A percentile compares a stretch with the other conserved stretches of the same genome.
Evolutionary conservation across 2,888 invertebrate genomes (phyloP).

Genomic region (Euphydryas editha): DNA sequence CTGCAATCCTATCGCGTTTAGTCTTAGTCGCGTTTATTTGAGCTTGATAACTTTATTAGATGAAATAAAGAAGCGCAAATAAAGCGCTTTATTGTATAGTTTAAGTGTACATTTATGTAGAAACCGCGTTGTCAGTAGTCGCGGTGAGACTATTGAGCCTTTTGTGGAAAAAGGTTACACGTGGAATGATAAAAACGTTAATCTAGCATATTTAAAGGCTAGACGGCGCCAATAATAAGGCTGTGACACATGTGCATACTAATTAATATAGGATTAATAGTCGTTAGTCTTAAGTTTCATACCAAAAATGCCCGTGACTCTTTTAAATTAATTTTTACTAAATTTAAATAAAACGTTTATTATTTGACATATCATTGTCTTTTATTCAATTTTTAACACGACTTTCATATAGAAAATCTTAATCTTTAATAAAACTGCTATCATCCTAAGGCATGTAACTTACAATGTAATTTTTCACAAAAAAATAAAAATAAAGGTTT

Average conservation of each 20-base stretch:
- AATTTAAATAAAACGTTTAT: neutral
- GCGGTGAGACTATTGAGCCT: constrained; percentile 45
- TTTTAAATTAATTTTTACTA: neutral
- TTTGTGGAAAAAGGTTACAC: constrained; percentile 73
- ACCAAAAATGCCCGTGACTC: neutral
- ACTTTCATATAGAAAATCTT: too few relatives aligned
- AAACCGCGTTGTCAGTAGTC: constrained; percentile 31
- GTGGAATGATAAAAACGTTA: constrained; percentile 52
- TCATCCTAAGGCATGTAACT: too few relatives aligned
- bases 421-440: too few relatives aligned
- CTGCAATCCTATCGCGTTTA: constrained; percentile 4
- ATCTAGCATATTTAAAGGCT: constrained; percentile 33
- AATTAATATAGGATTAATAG: neutral
- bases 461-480: too few relatives aligned
- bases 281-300: neutral
- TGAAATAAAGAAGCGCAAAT: constrained; percentile 6
- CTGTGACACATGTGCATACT: constrained; percentile 25
- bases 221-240: constrained; percentile 38
- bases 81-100: constrained; percentile 27
- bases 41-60: too few relatives aligned
- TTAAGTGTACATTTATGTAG: constrained; percentile 8
- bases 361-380: too few relatives aligned
- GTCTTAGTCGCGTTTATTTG: too few relatives aligned
- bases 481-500: too few relatives aligned
- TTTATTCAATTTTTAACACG: too few relatives aligned